A percentile compares a stretch with the other conserved stretches of the same genome.
Evolutionary conservation across 92 coral and sea anemone genomes (phyloP).

Genomic region (Palythoa grandiflora): DNA sequence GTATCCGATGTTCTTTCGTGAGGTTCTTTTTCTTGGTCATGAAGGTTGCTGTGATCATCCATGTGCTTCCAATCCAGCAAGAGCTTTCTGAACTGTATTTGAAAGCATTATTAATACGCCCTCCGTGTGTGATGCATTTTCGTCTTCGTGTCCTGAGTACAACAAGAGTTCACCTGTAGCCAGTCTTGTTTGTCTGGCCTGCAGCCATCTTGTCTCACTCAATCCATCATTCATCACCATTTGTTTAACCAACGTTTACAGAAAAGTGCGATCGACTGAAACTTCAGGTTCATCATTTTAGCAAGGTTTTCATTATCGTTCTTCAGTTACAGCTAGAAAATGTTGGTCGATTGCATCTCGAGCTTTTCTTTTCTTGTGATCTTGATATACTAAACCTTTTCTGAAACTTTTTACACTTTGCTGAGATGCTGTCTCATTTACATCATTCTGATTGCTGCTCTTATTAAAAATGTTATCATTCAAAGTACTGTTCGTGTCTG

Average conservation of each 20-base stretch:
- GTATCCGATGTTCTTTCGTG: too few relatives aligned
- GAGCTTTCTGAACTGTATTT: too few relatives aligned
- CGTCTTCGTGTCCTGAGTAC: too few relatives aligned
- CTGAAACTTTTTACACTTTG: background rate
- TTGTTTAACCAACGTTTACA: background rate
- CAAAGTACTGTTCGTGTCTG: background rate
- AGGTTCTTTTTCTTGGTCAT: too few relatives aligned
- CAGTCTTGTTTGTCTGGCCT: too few relatives aligned
- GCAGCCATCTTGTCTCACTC: too few relatives aligned
- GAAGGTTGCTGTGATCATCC: too few relatives aligned
- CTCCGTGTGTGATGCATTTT: too few relatives aligned
- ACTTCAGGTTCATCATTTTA: slow-evolving; percentile 1
- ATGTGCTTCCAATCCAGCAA: too few relatives aligned
- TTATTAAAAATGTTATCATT: background rate
- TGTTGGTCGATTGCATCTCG: background rate
- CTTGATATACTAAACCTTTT: background rate
- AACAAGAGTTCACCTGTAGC: too few relatives aligned
- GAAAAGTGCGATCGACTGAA: background rate
- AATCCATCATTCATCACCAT: background rate
- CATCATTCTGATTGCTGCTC: background rate
- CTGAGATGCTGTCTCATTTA: background rate
- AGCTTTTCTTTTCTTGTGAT: background rate
- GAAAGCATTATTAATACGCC: too few relatives aligned
- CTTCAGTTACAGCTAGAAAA: background rate
- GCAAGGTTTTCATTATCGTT: slow-evolving; percentile 1